Conservation (phyloP, 1,140 invertebrate species). For the Probaryconus sp. region DNA sequence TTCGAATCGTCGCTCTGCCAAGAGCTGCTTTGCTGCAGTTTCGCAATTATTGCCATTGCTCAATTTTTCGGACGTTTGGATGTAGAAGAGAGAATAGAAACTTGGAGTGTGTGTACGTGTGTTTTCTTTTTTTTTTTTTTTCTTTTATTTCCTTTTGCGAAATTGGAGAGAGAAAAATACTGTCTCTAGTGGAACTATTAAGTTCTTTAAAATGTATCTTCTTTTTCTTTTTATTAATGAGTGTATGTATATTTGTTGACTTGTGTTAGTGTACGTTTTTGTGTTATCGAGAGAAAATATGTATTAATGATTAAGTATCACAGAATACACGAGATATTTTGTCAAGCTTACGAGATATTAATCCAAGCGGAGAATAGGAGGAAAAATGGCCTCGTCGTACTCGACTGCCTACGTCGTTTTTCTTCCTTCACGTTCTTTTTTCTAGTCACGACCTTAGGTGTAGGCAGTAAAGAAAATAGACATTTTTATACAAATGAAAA, state of each 20-base stretch:
- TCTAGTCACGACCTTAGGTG: constrained; percentile 23
- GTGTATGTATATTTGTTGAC: constrained; percentile 10
- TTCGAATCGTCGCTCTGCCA: constrained; percentile 41
- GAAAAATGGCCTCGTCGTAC: constrained; percentile 64
- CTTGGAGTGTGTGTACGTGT: too few relatives aligned
- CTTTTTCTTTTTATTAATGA: constrained; percentile 18
- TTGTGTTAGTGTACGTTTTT: constrained; percentile 39
- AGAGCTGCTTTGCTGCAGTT: constrained; percentile 38
- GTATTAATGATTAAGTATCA: constrained; percentile 75
- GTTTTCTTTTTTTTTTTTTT: too few relatives aligned
- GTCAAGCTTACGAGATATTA: constrained; percentile 75
- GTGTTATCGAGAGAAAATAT: constrained; percentile 55
- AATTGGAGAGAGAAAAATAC: constrained; percentile 72
- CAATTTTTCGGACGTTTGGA: constrained; percentile 62
- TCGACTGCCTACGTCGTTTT: constrained; percentile 51
- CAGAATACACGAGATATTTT: constrained; percentile 77
- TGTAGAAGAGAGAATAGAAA: constrained; percentile 69
- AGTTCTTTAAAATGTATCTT: constrained; percentile 53
- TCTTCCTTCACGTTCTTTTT: constrained; percentile 13
- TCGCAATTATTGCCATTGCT: constrained; percentile 59
- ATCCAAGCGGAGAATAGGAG: constrained; percentile 74
- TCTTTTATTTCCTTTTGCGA: too few relatives aligned
- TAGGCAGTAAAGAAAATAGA: constrained; percentile 71
- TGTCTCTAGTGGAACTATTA: constrained; percentile 59
- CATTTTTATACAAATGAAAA: constrained; percentile 67